Conservation (phyloP, 2,797 vertebrate species). For the Urophycis tenuis region DNA sequence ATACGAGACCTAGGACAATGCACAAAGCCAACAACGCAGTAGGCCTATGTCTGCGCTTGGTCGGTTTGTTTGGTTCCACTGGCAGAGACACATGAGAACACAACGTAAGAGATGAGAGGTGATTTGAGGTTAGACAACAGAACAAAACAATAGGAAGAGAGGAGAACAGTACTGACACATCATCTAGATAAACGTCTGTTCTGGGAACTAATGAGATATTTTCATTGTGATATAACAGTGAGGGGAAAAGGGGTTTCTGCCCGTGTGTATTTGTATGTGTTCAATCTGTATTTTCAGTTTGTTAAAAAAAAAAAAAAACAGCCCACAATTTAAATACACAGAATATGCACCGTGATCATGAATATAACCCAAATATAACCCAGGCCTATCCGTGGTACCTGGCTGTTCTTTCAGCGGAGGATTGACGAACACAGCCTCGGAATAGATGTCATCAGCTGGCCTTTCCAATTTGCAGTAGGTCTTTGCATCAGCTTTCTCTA, state of each 20-base stretch:
- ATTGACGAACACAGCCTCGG: not conserved
- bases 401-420: not conserved
- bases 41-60: not conserved
- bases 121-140: not conserved
- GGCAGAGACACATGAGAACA: not conserved
- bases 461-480: conserved; percentile 42
- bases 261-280: too few species aligned
- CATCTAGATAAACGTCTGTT: not conserved
- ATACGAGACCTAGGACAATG: not conserved
- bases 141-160: not conserved
- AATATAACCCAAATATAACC: not conserved
- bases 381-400: conserved; percentile 40
- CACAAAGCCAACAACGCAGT: not conserved
- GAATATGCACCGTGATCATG: not conserved
- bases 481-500: conserved; percentile 42
- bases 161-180: not conserved
- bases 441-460: conserved; percentile 58
- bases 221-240: not conserved
- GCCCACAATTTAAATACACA: not conserved
- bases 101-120: not conserved
- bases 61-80: not conserved
- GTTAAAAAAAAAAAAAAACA: too few species aligned
- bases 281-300: not conserved
- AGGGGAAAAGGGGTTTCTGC: not conserved
- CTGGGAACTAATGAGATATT: not conserved